Base-by-base conservation (phyloP, 2,888 invertebrate genomes). In the Dusona sp. region DNA sequence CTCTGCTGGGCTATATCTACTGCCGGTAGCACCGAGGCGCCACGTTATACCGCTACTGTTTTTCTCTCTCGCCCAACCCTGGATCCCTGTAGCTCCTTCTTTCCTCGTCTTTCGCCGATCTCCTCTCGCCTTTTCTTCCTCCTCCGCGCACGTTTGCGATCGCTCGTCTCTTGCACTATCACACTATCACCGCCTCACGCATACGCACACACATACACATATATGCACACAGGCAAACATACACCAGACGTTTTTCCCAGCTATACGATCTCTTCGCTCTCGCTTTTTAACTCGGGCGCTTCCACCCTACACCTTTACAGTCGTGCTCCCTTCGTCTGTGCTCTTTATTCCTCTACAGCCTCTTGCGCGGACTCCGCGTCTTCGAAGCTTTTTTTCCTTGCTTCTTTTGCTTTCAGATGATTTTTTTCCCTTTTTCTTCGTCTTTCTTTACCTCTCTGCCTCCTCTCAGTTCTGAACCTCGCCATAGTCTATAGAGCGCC, bases 401-500 rank as follows among this genome's bases (percentile, higher is more conserved):
- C 42, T 51, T 61, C 16, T 29, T 29, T 61, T 54, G 8, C 54
- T 54, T 54, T 22, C 54, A 2, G 33, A 75, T 75, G 54, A 36
- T 22, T 57, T 57, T 73, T 80, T 80, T 88, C 74, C 64, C 79
- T 73, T 78, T 83, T 79, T 29, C 78, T 74, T 64, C 74, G 42
- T 80, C 79, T 83, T 85, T 48, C 79, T 87, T 74, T 61, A 65
- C 83, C 61, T 61, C 64, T 36, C 68, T 64, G 64, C 54, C 54
- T 70, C 57, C 68, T 19, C 79, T 74, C 82, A 57, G 78, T 77
- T 42, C 73, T 87, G 38, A 80, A 75, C 88, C 81, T 78, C 79
- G 87, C 84, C 84, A 75, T 84, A 85, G 88, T 88, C 87, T 87
- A 83, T 82, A 84, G 80, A 65, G 65, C 77, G 77, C 86, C 65